Conservation (phyloP, 1,140 invertebrate species). For the Eupristina koningsbergeri region DNA sequence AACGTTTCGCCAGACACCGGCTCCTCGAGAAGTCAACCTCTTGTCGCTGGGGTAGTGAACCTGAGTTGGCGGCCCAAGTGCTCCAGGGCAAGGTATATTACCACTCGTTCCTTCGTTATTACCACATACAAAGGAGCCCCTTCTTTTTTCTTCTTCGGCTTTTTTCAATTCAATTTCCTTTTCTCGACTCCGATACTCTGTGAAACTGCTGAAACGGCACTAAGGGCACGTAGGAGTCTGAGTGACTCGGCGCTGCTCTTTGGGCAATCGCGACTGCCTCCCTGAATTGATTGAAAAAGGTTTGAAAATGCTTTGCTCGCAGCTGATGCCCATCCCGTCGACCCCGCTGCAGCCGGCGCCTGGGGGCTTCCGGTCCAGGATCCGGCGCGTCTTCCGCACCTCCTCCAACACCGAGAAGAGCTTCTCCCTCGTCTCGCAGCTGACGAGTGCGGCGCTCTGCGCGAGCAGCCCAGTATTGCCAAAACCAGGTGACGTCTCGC, state of each 20-base stretch:
- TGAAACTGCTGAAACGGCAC: too few relatives aligned
- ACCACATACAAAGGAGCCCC: neutral
- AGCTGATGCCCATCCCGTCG: constrained; percentile 63
- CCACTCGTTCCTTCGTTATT: neutral
- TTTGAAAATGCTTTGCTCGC: neutral
- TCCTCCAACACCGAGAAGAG: constrained; percentile 69
- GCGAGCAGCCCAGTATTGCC: constrained; percentile 77
- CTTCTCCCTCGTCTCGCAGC: constrained; percentile 75
- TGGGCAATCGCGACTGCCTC: too few relatives aligned
- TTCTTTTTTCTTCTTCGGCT: too few relatives aligned
- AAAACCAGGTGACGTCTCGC: constrained; percentile 70
- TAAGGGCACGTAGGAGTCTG: too few relatives aligned
- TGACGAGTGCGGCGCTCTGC: constrained; percentile 78
- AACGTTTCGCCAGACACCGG: constrained; percentile 78
- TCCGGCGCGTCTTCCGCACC: constrained; percentile 75
- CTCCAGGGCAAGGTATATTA: constrained; percentile 72
- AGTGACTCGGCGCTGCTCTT: too few relatives aligned
- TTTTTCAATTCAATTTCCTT: too few relatives aligned
- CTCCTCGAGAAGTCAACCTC: constrained; percentile 75
- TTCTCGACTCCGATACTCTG: too few relatives aligned
- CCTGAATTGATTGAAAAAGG: too few relatives aligned
- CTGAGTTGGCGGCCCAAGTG: constrained; percentile 73
- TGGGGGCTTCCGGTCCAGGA: constrained; percentile 73
- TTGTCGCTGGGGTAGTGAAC: constrained; percentile 77
- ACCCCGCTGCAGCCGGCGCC: constrained; percentile 53